Base-by-base conservation (phyloP, 1,140 invertebrate genomes). In the Drosophila lacertosa region DNA sequence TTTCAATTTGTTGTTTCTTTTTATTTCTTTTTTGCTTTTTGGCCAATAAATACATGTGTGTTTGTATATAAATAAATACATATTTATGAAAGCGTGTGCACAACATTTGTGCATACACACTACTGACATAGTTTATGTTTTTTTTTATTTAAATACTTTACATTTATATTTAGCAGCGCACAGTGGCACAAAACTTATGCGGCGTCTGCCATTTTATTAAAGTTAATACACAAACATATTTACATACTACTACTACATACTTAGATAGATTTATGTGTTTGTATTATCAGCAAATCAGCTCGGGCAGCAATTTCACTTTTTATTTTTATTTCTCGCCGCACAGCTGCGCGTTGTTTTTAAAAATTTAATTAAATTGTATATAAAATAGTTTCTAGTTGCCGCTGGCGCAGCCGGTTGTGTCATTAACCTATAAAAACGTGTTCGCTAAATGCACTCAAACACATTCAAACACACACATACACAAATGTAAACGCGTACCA, bases 391-490 rank as follows among this genome's bases (percentile, higher is more conserved):
- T 78, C 40, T 67, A 83, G 59, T 68, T 45, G 59, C 58, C 70
- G 71, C 74, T 59, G 48, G 26, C 39, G 58, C 59, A 54, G 58
- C 50, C 65, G 66, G 68, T 77, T 86, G 78, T 86, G 82, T 86
- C 82, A 86, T 88, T 86, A 86, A 86, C 83, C 82, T 82, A 86
- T 80, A 80, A 84, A 80, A 84, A 84, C 72, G 80, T 84, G 80
- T 80, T 80, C 75, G 66, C 60, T 65, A 53, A 55, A 71, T 57
- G 44, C 53, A 65, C 20, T 45, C 62, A 51, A 20, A 58, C 26
- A 10, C 32, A 13, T 26, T 15, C n/a, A 51, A 22, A 42, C n/a
- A 45, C 45, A 58, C 29, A 55, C 0, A 32, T 3, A 32, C 15
- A 15, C 32, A 47, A 32, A 48, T 15, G 37, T 1, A 39, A 11